Percentiles rank a stretch among this genome's conserved stretches.
These are phyloP conservation scores for Mus musculus DNA, from an alignment of 2,113 vertebrate genomes.

Conservation along the genomic window GRCm39 chr11:77255501-77256000, in stretches of 20 bases:
- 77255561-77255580: slow-evolving; percentile 8
- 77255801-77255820: background rate
- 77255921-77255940: background rate
- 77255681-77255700: background rate
- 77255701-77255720: background rate
- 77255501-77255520: slow-evolving; percentile 53
- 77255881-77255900: background rate
- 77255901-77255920: background rate
- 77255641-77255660: slow-evolving; percentile 9
- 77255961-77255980: background rate
- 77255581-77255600: background rate
- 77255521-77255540: background rate
- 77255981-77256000: background rate
- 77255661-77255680: slow-evolving; percentile 49
- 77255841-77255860: slow-evolving; percentile 39
- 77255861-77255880: background rate
- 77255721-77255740: background rate
- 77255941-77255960: background rate
- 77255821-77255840: background rate
- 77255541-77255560: background rate
- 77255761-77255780: background rate
- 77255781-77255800: slow-evolving; percentile 35
- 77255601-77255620: slow-evolving; percentile 1
- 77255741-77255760: background rate
- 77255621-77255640: background rate